phyloP scores from a whole-genome alignment of 2,113 vertebrate genomes.

The Steatornis caripensis region DNA sequence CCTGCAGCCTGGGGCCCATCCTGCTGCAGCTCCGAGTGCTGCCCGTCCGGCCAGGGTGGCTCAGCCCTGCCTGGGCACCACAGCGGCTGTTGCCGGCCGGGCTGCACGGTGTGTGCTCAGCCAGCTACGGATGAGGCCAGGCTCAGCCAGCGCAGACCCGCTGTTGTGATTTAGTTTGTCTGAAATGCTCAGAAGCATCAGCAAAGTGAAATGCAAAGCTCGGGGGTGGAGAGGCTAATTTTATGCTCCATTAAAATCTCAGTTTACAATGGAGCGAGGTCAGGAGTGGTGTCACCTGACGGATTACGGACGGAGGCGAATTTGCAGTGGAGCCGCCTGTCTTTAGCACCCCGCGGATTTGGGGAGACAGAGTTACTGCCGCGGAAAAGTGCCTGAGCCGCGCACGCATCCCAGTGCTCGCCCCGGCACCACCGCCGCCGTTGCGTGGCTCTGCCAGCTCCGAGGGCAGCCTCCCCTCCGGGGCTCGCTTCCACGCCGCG shows the following conservation, averaged over 20 bases:
- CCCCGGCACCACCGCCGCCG: neutral
- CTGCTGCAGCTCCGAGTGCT: neutral
- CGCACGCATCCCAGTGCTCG: neutral
- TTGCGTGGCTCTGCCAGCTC: neutral
- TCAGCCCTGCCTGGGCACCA: neutral
- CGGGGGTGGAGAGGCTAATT: constrained; percentile 9
- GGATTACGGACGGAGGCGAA: neutral
- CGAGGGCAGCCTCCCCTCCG: neutral
- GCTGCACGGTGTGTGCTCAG: accelerated
- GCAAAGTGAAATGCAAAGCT: neutral
- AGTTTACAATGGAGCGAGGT: neutral
- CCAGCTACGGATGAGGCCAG: neutral
- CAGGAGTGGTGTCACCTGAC: neutral
- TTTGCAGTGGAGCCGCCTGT: neutral
- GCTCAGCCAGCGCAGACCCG: neutral
- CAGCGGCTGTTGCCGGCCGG: accelerated
- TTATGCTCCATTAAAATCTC: constrained; percentile 45
- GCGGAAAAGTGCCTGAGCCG: neutral
- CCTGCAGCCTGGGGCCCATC: neutral
- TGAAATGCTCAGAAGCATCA: neutral
- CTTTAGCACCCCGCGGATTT: neutral
- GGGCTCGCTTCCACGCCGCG: accelerated
- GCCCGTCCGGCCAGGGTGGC: neutral
- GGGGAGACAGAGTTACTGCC: neutral
- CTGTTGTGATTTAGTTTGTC: neutral